Percentiles rank a stretch among this genome's conserved stretches.
Conservation (phyloP, 2,888 invertebrate genomes). For the Euspilapteryx auroguttella region DNA sequence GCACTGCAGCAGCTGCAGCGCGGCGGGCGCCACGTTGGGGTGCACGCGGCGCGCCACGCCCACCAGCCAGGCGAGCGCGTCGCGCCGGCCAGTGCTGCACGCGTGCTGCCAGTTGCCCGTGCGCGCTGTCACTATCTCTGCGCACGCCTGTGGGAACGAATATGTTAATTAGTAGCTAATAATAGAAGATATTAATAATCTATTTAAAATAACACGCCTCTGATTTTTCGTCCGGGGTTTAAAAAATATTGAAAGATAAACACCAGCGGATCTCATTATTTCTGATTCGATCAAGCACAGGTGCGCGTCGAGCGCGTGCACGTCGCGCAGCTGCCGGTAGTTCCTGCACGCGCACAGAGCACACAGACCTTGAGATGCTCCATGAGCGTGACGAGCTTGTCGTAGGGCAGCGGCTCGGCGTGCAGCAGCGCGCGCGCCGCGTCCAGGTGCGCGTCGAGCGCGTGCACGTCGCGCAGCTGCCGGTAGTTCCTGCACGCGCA, state of each 20-base stretch:
- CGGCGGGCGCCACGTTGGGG: constrained; percentile 89
- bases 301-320: constrained; percentile 90
- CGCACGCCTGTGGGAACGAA: constrained; percentile 67
- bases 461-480: constrained; percentile 90
- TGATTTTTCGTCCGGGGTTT: too few species aligned
- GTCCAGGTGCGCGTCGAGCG: constrained; percentile 85
- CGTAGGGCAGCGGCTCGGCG: constrained; percentile 70
- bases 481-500: constrained; percentile 95
- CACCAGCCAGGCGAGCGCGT: constrained; percentile 80
- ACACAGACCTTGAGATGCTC: constrained; percentile 79
- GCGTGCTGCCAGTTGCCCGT: constrained; percentile 96
- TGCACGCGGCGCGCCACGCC: constrained; percentile 84
- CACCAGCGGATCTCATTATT: too few species aligned
- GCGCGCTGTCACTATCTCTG: constrained; percentile 88
- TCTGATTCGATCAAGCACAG: too few species aligned
- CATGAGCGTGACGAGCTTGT: constrained; percentile 89
- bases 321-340: constrained; percentile 90
- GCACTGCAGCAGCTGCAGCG: constrained; percentile 86
- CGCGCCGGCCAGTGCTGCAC: constrained; percentile 71
- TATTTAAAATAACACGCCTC: too few species aligned
- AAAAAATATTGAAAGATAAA: too few species aligned
- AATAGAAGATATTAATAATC: too few species aligned
- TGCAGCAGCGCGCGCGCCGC: constrained; percentile 57
- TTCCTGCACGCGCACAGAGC: constrained; percentile 95
- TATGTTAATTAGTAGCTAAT: too few species aligned